These are phyloP conservation scores for Troglohyphantes excavatus DNA, from an alignment of 2,888 invertebrate genomes.

Conservation along the genomic window DNA sequence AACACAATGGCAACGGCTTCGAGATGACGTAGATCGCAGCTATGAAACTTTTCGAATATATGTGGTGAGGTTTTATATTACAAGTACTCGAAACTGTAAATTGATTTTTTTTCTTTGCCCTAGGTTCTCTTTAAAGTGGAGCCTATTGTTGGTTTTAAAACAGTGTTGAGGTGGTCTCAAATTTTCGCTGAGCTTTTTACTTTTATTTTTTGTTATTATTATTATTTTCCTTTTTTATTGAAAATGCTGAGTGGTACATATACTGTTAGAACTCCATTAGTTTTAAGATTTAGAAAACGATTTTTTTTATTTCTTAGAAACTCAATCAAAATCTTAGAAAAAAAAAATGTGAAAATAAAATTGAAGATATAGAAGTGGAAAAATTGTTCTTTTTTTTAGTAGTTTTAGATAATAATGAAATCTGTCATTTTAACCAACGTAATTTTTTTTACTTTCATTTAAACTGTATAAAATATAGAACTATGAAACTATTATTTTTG, in stretches of 20 bases:
- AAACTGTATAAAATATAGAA: no score
- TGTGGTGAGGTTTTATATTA: conserved; percentile 18
- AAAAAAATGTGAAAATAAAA: no score
- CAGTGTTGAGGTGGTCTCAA: conserved; percentile 26
- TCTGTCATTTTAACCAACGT: no score
- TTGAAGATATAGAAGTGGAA: no score
- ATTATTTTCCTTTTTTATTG: not conserved
- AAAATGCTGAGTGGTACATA: not conserved
- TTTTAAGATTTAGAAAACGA: not conserved
- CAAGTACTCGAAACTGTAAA: conserved; percentile 26
- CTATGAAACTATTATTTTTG: no score
- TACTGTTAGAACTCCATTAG: not conserved
- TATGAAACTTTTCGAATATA: conserved; percentile 5
- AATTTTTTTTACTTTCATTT: no score
- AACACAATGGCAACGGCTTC: conserved; percentile 15
- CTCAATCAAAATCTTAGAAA: no score
- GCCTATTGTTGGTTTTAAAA: conserved; percentile 39
- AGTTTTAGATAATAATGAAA: no score
- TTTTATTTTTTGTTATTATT: not conserved
- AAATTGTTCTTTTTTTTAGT: no score
- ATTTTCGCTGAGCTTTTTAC: conserved; percentile 37
- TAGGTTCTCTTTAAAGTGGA: conserved; percentile 8
- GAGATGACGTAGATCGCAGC: not conserved
- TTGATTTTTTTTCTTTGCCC: not conserved
- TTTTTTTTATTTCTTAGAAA: not conserved